Evolutionary conservation across 37 sponge, comb jelly and placozoan species (phyloP).

Genomic region (Ephydatia muelleri): DNA sequence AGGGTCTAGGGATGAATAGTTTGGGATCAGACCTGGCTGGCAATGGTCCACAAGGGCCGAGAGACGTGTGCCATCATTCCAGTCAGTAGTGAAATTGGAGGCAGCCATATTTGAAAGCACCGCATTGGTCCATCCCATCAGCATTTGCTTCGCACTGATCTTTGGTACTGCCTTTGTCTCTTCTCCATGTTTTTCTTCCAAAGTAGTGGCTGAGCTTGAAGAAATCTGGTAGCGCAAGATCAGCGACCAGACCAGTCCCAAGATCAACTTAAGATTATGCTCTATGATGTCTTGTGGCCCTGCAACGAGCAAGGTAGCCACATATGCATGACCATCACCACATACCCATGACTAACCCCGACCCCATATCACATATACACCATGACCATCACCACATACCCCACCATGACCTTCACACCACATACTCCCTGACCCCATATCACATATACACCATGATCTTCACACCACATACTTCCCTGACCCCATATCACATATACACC

Average conservation of each 20-base stretch:
- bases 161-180: conserved; percentile 32
- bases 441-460: background rate
- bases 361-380: too few relatives aligned
- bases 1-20: conserved; percentile 63
- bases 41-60: conserved; percentile 73
- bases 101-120: conserved; percentile 41
- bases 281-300: conserved; percentile 65
- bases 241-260: conserved; percentile 78
- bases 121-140: conserved; percentile 67
- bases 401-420: background rate
- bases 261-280: conserved; percentile 67
- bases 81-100: conserved; percentile 69
- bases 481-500: too few relatives aligned
- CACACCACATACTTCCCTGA: too few relatives aligned
- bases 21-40: conserved; percentile 80
- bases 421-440: background rate
- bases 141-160: conserved; percentile 71
- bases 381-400: background rate
- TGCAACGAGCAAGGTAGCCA: background rate
- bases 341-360: background rate
- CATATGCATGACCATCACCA: background rate
- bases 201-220: background rate
- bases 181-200: background rate
- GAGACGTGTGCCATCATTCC: conserved; percentile 78
- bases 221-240: conserved; percentile 75